Conservation (phyloP, 2,113 vertebrate species). For the Pseudonaja textilis region DNA sequence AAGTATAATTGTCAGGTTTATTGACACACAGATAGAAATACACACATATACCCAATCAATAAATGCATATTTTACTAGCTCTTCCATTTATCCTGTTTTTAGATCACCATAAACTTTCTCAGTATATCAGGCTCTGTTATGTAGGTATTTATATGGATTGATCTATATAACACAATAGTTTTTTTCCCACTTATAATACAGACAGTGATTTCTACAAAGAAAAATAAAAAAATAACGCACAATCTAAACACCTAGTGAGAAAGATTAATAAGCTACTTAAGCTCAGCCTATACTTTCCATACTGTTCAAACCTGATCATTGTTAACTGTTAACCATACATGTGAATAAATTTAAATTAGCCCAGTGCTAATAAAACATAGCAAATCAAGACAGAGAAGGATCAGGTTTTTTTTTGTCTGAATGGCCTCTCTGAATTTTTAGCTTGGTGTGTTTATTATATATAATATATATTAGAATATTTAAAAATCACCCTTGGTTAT, state of each 20-base stretch:
- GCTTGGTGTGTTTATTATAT: conserved; percentile 46
- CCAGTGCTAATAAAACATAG: conserved; percentile 61
- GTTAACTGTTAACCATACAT: conserved; percentile 50
- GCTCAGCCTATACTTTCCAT: conserved; percentile 55
- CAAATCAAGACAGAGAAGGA: conserved; percentile 62
- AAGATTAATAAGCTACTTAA: conserved; percentile 57
- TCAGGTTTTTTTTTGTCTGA: conserved; percentile 56
- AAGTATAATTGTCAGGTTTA: neutral
- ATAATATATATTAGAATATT: neutral
- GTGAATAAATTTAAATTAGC: conserved; percentile 67
- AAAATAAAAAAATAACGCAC: conserved; percentile 47
- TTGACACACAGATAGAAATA: neutral
- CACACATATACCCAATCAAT: neutral
- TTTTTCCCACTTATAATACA: conserved; percentile 46
- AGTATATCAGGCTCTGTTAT: neutral
- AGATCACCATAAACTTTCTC: neutral
- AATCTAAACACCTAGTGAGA: conserved; percentile 54
- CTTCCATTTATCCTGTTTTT: neutral
- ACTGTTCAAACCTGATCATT: conserved; percentile 61
- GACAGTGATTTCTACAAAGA: conserved; percentile 52
- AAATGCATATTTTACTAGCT: neutral
- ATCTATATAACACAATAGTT: conserved; percentile 47
- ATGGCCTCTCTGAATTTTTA: conserved; percentile 53
- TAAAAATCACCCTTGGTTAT: neutral
- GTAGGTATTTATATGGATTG: neutral